Evolutionary conservation across 2,888 invertebrate genomes (phyloP).

Genomic region (Lutraria lutraria): DNA sequence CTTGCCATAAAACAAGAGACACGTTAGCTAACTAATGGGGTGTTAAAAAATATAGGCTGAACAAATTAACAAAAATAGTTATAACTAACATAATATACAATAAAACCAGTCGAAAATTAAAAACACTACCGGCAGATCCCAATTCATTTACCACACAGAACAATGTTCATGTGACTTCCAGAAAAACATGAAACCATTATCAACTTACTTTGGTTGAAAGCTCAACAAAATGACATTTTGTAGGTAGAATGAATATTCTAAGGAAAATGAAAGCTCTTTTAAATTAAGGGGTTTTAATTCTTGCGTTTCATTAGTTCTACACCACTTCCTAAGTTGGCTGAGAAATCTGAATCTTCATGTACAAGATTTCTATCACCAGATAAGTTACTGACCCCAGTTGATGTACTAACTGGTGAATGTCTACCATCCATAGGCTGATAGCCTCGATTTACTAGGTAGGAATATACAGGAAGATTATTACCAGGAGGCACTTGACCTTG

Average conservation of each 20-base stretch:
- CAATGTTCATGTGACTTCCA: too few relatives aligned
- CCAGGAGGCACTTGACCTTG: constrained; percentile 39
- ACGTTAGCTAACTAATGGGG: background rate
- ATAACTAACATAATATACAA: constrained; percentile 4
- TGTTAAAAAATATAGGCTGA: background rate
- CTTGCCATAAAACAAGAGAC: background rate
- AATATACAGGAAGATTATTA: constrained; percentile 75
- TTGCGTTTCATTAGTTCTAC: constrained; percentile 75
- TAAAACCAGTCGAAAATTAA: background rate
- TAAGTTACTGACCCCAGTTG: constrained; percentile 70
- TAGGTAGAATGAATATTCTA: too few relatives aligned
- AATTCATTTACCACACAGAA: too few relatives aligned
- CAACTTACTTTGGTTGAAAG: too few relatives aligned
- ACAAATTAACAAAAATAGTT: background rate
- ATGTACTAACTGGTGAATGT: constrained; percentile 66
- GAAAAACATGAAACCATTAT: too few relatives aligned
- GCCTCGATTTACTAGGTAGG: constrained; percentile 81
- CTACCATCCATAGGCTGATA: constrained; percentile 77
- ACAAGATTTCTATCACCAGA: constrained; percentile 64
- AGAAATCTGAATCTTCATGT: constrained; percentile 69
- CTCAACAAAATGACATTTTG: too few relatives aligned
- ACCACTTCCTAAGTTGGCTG: constrained; percentile 73
- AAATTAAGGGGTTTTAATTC: background rate
- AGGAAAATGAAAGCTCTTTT: too few relatives aligned
- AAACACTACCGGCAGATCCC: background rate